Base-by-base conservation (phyloP, 2,797 vertebrate species). In the Decapterus maruadsi region DNA sequence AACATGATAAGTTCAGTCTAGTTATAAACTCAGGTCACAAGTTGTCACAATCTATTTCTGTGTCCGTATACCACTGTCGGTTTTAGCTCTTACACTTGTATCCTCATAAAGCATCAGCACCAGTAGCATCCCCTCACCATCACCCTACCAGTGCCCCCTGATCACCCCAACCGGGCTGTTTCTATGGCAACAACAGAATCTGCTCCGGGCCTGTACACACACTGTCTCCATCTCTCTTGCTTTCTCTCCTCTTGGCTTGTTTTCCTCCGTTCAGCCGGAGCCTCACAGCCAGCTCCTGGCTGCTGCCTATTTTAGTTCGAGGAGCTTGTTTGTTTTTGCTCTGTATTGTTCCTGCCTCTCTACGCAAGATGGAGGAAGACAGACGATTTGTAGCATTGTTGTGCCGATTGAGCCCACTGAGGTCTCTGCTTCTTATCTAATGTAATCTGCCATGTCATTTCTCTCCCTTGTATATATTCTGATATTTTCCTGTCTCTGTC, bases 171-270 rank as follows among this genome's bases (percentile, higher is more conserved):
- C 80, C 29, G 38, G 85, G 68, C 87, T 92, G 94, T 95, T 94
- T 86, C 93, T 85, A 94, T 95, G 90, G 93, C 89, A 94, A 95
- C 93, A 78, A 59, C 83, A 78, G 75, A 92, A 89, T 92, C 89
- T 93, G 88, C 91, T 82, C 81, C 58, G 22, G 90, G 78, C 87
- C 84, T 87, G 86, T 73, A 80, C 84, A 53, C 75, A 10, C 74
- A 13, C 46, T 67, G 77, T 84, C 71, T 69, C n/a, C 72, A 53
- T 82, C 72, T 78, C 38, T 72, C 26, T 26, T 3, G 77, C 81
- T 87, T 78, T 82, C 78, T 84, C 71, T 26, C 26, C 61, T 80
- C 81, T 73, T 71, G 6, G 45, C 75, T 87, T 88, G 85, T 87
- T 89, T 82, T 88, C 79, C 63, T 81, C 73, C 17, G 62, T 75